Evolutionary conservation across 2,113 vertebrate species (phyloP).

Genomic region (Chaetodon trifascialis): DNA sequence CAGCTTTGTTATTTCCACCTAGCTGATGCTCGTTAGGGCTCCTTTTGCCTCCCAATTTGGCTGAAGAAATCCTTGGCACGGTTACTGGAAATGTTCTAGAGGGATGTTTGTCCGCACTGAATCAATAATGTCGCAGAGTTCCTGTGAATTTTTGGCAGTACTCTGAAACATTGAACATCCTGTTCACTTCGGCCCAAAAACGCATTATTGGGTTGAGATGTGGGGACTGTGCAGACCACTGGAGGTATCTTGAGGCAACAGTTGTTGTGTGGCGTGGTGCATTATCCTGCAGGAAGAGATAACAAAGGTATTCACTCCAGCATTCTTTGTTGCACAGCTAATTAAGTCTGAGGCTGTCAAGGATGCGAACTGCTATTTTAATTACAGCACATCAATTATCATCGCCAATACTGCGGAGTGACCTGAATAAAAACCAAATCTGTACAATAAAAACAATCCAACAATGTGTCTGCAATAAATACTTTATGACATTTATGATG

Average conservation of each 20-base stretch:
- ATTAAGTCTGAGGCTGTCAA: background rate
- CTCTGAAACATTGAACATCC: slow-evolving; percentile 35
- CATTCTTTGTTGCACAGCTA: slow-evolving; percentile 2
- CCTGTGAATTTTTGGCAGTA: slow-evolving; percentile 29
- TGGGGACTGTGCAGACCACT: background rate
- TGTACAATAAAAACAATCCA: background rate
- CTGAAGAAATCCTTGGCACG: background rate
- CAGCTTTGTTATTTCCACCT: background rate
- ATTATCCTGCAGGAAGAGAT: slow-evolving; percentile 9
- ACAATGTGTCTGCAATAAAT: background rate
- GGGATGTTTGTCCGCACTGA: slow-evolving; percentile 21
- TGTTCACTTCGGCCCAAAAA: slow-evolving; percentile 12
- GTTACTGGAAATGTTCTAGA: background rate
- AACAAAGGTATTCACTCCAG: background rate
- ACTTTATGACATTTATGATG: background rate
- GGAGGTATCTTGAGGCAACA: background rate
- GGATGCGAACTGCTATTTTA: background rate
- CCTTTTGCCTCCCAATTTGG: background rate
- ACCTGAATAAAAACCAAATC: background rate
- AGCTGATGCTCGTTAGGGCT: background rate
- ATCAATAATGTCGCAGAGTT: slow-evolving; percentile 26
- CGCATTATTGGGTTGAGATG: background rate
- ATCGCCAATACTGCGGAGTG: background rate
- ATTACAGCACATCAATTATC: background rate
- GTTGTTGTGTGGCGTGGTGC: background rate